Percentiles rank a stretch among this genome's conserved stretches.
phyloP scores from a whole-genome alignment of 2,888 invertebrate genomes.

The Eudasyphora cyanicolor region DNA sequence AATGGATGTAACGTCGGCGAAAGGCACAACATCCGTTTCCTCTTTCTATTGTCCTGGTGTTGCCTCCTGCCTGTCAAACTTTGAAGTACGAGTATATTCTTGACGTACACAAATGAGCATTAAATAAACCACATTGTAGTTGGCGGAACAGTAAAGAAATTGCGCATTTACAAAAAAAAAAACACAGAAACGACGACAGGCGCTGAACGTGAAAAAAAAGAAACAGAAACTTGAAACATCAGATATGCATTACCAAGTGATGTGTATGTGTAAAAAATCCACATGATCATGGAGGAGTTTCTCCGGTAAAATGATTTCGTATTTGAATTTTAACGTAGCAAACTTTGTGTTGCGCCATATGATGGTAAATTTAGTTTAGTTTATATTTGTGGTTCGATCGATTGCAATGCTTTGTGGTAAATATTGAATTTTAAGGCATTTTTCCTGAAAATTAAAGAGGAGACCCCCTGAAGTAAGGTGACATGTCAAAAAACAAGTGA shows the following conservation, averaged over 20 bases:
- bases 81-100: conserved; percentile 30
- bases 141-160: neutral
- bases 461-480: no score
- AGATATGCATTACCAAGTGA: conserved; percentile 27
- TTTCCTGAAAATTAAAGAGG: no score
- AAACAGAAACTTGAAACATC: neutral
- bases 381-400: neutral
- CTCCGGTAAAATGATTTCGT: neutral
- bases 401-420: no score
- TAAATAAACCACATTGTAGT: conserved; percentile 48
- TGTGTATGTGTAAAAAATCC: neutral
- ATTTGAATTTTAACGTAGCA: conserved; percentile 16
- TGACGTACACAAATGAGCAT: conserved; percentile 45
- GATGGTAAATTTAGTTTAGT: no score
- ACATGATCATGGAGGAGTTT: conserved; percentile 4
- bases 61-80: conserved; percentile 22
- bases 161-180: neutral
- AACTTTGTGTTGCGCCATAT: neutral
- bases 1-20: neutral
- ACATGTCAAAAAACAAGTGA: no score
- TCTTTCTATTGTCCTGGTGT: neutral
- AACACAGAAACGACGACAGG: neutral
- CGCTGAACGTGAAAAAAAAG: neutral
- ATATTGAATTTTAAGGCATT: no score
- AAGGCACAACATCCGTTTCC: neutral